Percentiles rank a stretch among this genome's conserved stretches.
phyloP scores from a whole-genome alignment of 2,888 invertebrate genomes.

The Ormyrus nitidulus region DNA sequence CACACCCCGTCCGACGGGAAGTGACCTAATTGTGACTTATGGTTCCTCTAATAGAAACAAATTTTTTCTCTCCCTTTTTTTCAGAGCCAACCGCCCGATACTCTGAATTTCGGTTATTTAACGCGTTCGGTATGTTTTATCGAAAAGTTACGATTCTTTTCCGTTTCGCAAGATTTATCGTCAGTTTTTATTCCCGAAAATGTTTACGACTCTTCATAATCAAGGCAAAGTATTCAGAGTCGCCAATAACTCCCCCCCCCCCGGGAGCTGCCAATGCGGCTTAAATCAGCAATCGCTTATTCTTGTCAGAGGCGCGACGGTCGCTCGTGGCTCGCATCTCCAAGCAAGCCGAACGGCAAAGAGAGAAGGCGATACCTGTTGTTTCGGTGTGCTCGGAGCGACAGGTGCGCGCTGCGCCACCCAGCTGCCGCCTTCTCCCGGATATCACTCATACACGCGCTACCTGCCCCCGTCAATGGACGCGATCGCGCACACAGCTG shows the following conservation, averaged over 20 bases:
- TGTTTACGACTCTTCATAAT: background rate
- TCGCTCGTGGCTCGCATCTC: too few relatives aligned
- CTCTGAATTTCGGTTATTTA: slow-evolving; percentile 50
- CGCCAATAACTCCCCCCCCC: too few relatives aligned
- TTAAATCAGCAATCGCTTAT: too few relatives aligned
- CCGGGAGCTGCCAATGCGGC: too few relatives aligned
- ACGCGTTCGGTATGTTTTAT: slow-evolving; percentile 32
- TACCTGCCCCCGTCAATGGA: slow-evolving; percentile 57
- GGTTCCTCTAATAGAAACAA: slow-evolving; percentile 70
- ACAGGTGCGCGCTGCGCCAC: slow-evolving; percentile 71
- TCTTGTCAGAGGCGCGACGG: slow-evolving; percentile 27
- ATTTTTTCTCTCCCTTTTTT: slow-evolving; percentile 32
- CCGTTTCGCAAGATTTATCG: slow-evolving; percentile 36
- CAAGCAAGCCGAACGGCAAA: too few relatives aligned
- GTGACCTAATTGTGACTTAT: slow-evolving; percentile 75
- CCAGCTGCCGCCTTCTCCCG: slow-evolving; percentile 71
- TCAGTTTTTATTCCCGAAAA: slow-evolving; percentile 2
- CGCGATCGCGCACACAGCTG: slow-evolving; percentile 49
- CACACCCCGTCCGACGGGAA: slow-evolving; percentile 66
- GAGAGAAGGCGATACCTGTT: slow-evolving; percentile 62
- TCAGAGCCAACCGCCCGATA: slow-evolving; percentile 24
- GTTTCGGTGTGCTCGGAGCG: slow-evolving; percentile 69
- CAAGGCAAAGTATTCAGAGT: too few relatives aligned
- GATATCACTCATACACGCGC: slow-evolving; percentile 64
- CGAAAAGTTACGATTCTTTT: slow-evolving; percentile 47